A percentile compares a stretch with the other conserved stretches of the same genome.
Conservation (phyloP, 2,113 vertebrate species). For the Dolichallabes microphthalmus region DNA sequence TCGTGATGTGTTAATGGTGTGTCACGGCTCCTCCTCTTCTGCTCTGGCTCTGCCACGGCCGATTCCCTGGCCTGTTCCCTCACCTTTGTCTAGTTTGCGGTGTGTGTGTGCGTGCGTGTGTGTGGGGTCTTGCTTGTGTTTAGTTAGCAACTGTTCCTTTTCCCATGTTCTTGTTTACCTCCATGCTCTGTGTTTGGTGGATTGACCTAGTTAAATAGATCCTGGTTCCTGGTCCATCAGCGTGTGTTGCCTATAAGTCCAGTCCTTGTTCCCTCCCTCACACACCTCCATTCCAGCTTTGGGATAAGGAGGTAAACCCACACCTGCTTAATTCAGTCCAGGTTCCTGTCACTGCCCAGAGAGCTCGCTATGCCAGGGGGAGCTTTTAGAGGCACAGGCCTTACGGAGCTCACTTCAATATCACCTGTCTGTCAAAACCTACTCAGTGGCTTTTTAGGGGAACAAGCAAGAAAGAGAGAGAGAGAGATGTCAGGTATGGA, state of each 20-base stretch:
- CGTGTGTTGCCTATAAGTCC: constrained; percentile 2
- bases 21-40: constrained; percentile 43
- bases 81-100: constrained; percentile 15
- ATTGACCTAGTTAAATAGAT: constrained; percentile 21
- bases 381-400: neutral
- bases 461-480: neutral
- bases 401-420: constrained; percentile 12
- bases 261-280: constrained; percentile 2
- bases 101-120: neutral
- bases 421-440: constrained; percentile 27
- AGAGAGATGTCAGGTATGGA: constrained; percentile 1
- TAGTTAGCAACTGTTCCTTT: constrained; percentile 22
- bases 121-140: constrained; percentile 6
- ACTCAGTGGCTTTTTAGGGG: constrained; percentile 1
- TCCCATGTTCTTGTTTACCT: neutral
- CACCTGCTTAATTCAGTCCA: constrained; percentile 41
- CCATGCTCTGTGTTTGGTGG: neutral
- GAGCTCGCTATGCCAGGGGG: neutral
- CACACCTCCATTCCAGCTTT: constrained; percentile 6
- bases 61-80: constrained; percentile 16
- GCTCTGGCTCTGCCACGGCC: constrained; percentile 55
- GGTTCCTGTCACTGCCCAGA: neutral
- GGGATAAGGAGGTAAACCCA: constrained; percentile 13
- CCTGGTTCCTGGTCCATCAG: constrained; percentile 12
- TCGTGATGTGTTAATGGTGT: constrained; percentile 65